Conservation (phyloP, 2,888 invertebrate genomes). For the Vanessa cardui region DNA sequence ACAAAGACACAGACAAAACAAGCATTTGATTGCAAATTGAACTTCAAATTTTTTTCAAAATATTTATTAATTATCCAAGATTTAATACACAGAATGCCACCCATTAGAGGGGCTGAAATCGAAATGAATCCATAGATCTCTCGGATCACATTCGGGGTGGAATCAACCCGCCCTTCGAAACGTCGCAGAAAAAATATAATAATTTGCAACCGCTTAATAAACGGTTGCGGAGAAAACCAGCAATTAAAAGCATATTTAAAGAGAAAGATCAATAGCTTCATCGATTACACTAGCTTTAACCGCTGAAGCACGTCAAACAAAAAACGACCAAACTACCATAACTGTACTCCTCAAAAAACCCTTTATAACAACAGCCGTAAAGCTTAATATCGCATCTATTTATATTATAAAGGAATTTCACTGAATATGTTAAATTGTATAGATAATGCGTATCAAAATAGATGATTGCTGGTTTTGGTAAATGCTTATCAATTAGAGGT, state of each 20-base stretch:
- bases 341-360: neutral
- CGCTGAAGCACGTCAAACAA: neutral
- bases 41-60: neutral
- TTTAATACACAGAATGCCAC: constrained; percentile 63
- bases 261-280: constrained; percentile 64
- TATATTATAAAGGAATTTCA: neutral
- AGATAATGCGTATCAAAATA: constrained; percentile 39
- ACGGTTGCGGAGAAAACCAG: constrained; percentile 53
- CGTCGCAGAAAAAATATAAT: constrained; percentile 63
- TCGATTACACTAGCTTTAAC: constrained; percentile 52
- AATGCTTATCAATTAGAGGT: constrained; percentile 32
- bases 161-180: constrained; percentile 54
- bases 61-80: constrained; percentile 52
- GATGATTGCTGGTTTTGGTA: constrained; percentile 38
- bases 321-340: constrained; percentile 16
- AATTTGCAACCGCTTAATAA: constrained; percentile 74
- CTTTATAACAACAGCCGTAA: neutral
- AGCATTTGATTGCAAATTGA: neutral
- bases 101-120: constrained; percentile 59
- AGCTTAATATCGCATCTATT: neutral
- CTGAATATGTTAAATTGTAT: constrained; percentile 4
- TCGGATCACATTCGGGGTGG: constrained; percentile 16
- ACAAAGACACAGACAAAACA: too few relatives aligned
- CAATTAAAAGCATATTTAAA: constrained; percentile 75
- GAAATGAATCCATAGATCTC: constrained; percentile 64